Evolutionary conservation across 2,888 invertebrate genomes (phyloP).

Genomic region (Blastobasis lacticolella): DNA sequence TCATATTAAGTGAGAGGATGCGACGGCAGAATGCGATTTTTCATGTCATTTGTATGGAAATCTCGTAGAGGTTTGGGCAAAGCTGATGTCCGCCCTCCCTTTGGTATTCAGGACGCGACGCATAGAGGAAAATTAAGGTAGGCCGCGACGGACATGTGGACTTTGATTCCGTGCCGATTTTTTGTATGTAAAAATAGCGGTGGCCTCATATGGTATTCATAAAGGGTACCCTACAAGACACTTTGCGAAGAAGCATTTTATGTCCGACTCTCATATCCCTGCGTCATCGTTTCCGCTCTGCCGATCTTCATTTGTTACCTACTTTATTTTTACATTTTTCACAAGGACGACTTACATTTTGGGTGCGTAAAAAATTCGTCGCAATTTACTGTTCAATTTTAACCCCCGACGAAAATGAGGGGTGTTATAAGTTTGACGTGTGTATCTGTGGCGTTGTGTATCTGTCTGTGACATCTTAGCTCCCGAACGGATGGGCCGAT

Average conservation of each 20-base stretch:
- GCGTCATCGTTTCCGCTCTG: constrained; percentile 6
- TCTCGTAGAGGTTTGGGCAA: constrained; percentile 35
- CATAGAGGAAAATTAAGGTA: constrained; percentile 63
- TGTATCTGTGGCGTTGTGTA: too few relatives aligned
- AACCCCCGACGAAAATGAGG: too few relatives aligned
- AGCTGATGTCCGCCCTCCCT: constrained; percentile 46
- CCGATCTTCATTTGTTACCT: constrained; percentile 2
- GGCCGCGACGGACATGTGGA: constrained; percentile 56
- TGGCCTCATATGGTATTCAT: constrained; percentile 58
- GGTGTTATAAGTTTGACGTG: too few relatives aligned
- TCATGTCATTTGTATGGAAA: constrained; percentile 47
- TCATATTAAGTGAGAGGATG: constrained; percentile 22
- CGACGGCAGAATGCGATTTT: constrained; percentile 29
- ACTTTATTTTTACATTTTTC: too few relatives aligned
- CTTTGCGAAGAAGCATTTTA: constrained; percentile 36
- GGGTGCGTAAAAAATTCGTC: too few relatives aligned
- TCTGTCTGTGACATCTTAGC: too few relatives aligned
- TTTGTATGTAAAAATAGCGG: constrained; percentile 51
- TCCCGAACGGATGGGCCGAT: too few relatives aligned
- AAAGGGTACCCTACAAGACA: constrained; percentile 40
- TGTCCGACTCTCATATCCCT: constrained; percentile 23
- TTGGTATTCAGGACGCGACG: constrained; percentile 55
- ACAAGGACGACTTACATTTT: too few relatives aligned
- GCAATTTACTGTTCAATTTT: too few relatives aligned
- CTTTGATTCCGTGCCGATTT: constrained; percentile 61